Base-by-base conservation (phyloP, 2,113 vertebrate species). In the Chaenocephalus aceratus region DNA sequence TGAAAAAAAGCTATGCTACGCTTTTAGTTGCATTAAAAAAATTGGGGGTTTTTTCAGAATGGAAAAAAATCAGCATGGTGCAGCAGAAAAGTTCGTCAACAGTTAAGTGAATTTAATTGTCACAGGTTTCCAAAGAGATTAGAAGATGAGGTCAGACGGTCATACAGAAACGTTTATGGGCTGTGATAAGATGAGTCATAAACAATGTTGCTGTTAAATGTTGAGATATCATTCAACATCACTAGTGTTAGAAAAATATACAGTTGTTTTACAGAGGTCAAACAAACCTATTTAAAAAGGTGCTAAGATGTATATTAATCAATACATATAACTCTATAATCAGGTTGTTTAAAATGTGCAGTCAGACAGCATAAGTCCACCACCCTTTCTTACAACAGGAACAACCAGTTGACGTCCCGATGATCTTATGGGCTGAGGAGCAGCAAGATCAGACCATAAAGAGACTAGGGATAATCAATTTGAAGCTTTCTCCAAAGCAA, bases 121-220 rank as follows among this genome's bases (percentile, higher is more conserved):
- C 12, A 68, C 41, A 77, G 10, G 21, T 59, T 12, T 67, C 46
- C 16, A 1, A 21, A 10, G 18, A 41, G 11, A 53, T 53, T 56
- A 57, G 21, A 41, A 41, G 7, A 58, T 77, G 6, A 64, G 46
- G 26, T 71, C 72, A 66, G 41, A 72, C 49, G 36, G 67, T 9
- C 79, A 83, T 62, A 80, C 79, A 78, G 59, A 6, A 69, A 76
- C 61, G 52, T 74, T 62, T 48, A 63, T 80, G 44, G 48, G n/a
- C 2, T 74, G 34, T 72, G 63, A 76, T 79, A 61, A 77, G 63
- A 81, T 70, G 51, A 65, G 34, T 82, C 68, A 77, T 62, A 64
- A 76, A 71, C 14, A 68, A 62, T 11, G 41, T 23, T 34, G 8
- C 5, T 10, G 46, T 61, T 18, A 64, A 21, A 61, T 58, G 63